Evolutionary conservation across 2,888 invertebrate species (phyloP).

Genomic region (Alviniconcha strummeri): DNA sequence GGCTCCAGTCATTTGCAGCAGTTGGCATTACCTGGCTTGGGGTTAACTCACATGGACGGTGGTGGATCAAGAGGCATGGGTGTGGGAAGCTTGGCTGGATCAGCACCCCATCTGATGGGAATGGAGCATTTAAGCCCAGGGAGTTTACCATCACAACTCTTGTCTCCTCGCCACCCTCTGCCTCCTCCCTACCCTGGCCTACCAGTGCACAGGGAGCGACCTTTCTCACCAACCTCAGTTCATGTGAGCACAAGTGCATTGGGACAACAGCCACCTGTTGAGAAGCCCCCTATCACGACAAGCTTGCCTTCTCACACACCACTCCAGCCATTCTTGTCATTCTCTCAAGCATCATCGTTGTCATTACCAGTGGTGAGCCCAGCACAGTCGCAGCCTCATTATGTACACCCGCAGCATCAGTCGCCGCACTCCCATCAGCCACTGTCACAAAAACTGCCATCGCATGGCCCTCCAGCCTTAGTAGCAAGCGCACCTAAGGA

Average conservation of each 20-base stretch:
- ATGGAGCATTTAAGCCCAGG: slow-evolving; percentile 12
- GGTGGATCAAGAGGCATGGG: background rate
- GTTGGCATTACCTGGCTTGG: slow-evolving; percentile 21
- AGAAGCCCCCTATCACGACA: slow-evolving; percentile 31
- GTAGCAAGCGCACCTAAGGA: background rate
- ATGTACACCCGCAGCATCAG: slow-evolving; percentile 30
- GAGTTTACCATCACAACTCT: background rate
- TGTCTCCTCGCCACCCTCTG: slow-evolving; percentile 12
- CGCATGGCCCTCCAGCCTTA: slow-evolving; percentile 23
- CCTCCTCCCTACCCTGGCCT: slow-evolving; percentile 47
- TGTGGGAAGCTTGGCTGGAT: background rate
- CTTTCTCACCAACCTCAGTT: slow-evolving; percentile 41
- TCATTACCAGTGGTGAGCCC: slow-evolving; percentile 25
- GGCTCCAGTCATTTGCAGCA: slow-evolving; percentile 13
- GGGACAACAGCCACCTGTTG: slow-evolving; percentile 9
- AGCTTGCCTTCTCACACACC: slow-evolving; percentile 37
- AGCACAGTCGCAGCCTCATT: slow-evolving; percentile 34
- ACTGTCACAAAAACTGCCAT: slow-evolving; percentile 24
- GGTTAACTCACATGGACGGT: background rate
- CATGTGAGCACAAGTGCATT: slow-evolving; percentile 30
- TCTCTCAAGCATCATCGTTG: slow-evolving; percentile 28
- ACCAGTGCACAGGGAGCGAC: slow-evolving; percentile 36
- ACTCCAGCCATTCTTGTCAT: slow-evolving; percentile 16
- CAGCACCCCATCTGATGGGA: background rate
- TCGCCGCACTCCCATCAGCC: slow-evolving; percentile 27